These are phyloP conservation scores for Odontocerum albicorne DNA, from an alignment of 2,888 invertebrate genomes.

Conservation along the genomic window DNA sequence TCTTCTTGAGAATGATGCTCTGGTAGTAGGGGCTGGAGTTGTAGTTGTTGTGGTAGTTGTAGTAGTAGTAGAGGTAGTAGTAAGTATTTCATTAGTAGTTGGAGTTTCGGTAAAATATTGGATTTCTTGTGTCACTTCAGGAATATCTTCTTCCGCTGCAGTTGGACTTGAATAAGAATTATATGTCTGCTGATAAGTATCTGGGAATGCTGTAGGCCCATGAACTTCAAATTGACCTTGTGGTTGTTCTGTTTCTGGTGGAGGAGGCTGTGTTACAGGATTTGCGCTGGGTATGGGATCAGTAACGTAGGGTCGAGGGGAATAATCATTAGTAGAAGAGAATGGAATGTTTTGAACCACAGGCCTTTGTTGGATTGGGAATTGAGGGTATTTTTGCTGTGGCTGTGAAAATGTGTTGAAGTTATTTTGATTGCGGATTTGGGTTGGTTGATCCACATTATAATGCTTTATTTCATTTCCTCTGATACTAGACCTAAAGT, in stretches of 20 bases:
- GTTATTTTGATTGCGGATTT: conserved; percentile 1
- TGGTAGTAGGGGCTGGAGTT: conserved; percentile 42
- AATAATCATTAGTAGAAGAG: conserved; percentile 8
- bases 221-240: not conserved
- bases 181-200: conserved; percentile 34
- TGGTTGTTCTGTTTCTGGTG: conserved; percentile 1
- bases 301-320: conserved; percentile 11
- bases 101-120: conserved; percentile 40
- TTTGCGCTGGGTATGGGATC: conserved; percentile 1
- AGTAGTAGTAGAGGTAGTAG: conserved; percentile 43
- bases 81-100: conserved; percentile 39
- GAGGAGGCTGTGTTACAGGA: conserved; percentile 6
- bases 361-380: conserved; percentile 11
- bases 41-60: conserved; percentile 39
- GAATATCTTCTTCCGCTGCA: conserved; percentile 13
- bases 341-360: conserved; percentile 1
- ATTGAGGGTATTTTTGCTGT: conserved; percentile 20
- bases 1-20: conserved; percentile 48
- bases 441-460: conserved; percentile 12
- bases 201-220: too few relatives aligned
- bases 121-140: conserved; percentile 36
- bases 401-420: conserved; percentile 15
- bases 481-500: conserved; percentile 21
- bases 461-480: conserved; percentile 31
- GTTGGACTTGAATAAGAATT: conserved; percentile 33